phyloP scores from a whole-genome alignment of 2,113 vertebrate species.

The Morone chrysops region DNA sequence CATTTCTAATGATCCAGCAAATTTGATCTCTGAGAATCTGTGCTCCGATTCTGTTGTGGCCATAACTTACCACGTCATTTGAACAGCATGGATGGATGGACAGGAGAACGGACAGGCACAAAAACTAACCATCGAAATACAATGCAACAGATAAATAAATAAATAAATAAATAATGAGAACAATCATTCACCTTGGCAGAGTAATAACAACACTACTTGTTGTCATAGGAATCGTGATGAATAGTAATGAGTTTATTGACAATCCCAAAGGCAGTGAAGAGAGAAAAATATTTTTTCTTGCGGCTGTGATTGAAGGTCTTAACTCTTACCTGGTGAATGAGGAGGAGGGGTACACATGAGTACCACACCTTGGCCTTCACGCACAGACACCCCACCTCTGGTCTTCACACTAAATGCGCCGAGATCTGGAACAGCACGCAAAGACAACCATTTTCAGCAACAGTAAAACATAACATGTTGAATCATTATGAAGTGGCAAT shows the following conservation, averaged over 20 bases:
- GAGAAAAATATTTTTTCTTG: neutral
- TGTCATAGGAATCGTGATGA: slow-evolving; percentile 1
- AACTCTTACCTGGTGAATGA: slow-evolving; percentile 92
- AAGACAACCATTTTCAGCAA: slow-evolving; percentile 10
- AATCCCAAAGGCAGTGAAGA: neutral
- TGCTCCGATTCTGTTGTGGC: slow-evolving; percentile 26
- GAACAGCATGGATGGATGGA: slow-evolving; percentile 29
- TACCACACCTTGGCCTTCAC: slow-evolving; percentile 97
- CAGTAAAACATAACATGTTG: neutral
- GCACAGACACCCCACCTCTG: slow-evolving; percentile 93
- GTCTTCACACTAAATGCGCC: slow-evolving; percentile 90
- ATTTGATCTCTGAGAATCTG: slow-evolving; percentile 53
- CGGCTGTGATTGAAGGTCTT: neutral
- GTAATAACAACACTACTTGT: slow-evolving; percentile 1
- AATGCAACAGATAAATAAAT: slow-evolving; percentile 28
- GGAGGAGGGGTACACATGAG: slow-evolving; percentile 95
- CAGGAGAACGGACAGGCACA: neutral
- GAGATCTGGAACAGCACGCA: slow-evolving; percentile 86
- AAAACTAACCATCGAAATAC: slow-evolving; percentile 35
- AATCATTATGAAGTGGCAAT: neutral
- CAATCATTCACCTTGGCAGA: slow-evolving; percentile 14
- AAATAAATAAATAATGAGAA: slow-evolving; percentile 16
- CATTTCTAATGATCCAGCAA: slow-evolving; percentile 67
- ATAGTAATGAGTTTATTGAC: slow-evolving; percentile 17
- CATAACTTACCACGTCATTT: slow-evolving; percentile 40